Evolutionary conservation across 92 coral and sea anemone species (phyloP).

Genomic region (Epizoanthus rinbou): DNA sequence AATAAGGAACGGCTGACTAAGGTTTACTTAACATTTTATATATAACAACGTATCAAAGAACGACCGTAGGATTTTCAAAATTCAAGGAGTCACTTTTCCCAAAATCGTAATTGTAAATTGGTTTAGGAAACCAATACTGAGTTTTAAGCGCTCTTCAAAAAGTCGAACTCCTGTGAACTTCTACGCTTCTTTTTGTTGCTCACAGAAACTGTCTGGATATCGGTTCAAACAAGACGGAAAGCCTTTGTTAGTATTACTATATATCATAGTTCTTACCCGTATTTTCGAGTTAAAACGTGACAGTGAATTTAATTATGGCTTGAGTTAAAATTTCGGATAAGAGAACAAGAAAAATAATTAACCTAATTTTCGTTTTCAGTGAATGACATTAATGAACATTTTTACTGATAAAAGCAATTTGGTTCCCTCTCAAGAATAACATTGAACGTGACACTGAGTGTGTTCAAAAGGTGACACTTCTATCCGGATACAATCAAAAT

Average conservation of each 20-base stretch:
- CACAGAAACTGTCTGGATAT: not conserved
- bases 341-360: not conserved
- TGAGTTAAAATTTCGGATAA: too few species aligned
- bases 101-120: not conserved
- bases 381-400: not conserved
- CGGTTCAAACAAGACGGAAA: not conserved
- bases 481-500: slow-evolving; percentile 25
- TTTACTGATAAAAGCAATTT: not conserved
- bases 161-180: too few species aligned
- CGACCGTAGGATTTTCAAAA: not conserved
- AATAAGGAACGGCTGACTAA: too few species aligned
- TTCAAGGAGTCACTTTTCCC: not conserved
- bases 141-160: too few species aligned
- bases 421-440: not conserved
- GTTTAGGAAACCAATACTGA: too few species aligned
- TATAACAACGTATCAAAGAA: not conserved
- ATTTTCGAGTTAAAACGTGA: not conserved
- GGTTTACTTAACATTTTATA: too few species aligned
- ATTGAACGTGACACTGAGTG: not conserved
- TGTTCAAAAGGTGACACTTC: not conserved
- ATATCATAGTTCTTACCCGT: not conserved
- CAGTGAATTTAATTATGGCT: too few species aligned
- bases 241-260: not conserved
- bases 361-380: not conserved
- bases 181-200: too few species aligned